Conservation (phyloP, 1,140 invertebrate genomes). For the Halotydeus destructor region DNA sequence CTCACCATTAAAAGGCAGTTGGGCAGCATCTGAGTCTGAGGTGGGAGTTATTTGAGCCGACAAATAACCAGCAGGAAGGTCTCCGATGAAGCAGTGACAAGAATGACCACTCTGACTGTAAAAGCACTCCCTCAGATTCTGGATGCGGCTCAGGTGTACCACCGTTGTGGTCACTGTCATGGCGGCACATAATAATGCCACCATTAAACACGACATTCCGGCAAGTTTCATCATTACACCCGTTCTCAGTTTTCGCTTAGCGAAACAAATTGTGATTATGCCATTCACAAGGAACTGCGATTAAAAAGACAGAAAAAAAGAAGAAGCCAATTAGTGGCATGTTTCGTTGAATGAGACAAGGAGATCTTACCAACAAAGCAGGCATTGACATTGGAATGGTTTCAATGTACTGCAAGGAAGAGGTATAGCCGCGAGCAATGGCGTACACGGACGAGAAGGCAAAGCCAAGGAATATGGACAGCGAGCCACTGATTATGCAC, state of each 20-base stretch:
- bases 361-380: slow-evolving; percentile 34
- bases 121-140: slow-evolving; percentile 60
- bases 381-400: slow-evolving; percentile 63
- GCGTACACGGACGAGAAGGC: slow-evolving; percentile 52
- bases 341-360: neutral
- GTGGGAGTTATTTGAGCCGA: no score
- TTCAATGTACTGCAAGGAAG: slow-evolving; percentile 54
- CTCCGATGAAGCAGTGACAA: slow-evolving; percentile 56
- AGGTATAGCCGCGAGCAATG: slow-evolving; percentile 49
- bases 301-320: slow-evolving; percentile 12
- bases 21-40: no score
- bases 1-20: no score
- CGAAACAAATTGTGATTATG: slow-evolving; percentile 57
- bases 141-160: slow-evolving; percentile 74
- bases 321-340: neutral
- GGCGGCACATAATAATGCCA: slow-evolving; percentile 53
- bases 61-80: no score
- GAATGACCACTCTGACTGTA: slow-evolving; percentile 52
- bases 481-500: slow-evolving; percentile 46
- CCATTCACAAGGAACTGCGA: slow-evolving; percentile 49
- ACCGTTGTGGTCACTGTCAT: slow-evolving; percentile 77
- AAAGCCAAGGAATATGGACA: slow-evolving; percentile 44
- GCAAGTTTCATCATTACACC: slow-evolving; percentile 64
- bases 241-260: slow-evolving; percentile 56
- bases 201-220: slow-evolving; percentile 56